phyloP scores from a whole-genome alignment of 2,888 invertebrate species.

The Euplagia quadripunctaria region DNA sequence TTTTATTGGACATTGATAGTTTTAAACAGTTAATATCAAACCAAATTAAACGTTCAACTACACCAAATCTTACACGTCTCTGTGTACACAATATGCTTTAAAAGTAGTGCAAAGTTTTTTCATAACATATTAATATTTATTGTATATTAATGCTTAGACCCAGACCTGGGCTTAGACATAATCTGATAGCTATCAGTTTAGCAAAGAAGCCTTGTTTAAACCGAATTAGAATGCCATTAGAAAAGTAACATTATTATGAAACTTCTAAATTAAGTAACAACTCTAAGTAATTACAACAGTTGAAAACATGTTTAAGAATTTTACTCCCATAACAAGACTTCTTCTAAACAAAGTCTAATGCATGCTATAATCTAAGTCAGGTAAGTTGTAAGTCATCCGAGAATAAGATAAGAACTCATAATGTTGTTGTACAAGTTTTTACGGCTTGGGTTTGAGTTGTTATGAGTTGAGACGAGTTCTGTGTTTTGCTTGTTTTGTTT shows the following conservation, averaged over 20 bases:
- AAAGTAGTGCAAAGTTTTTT: no score
- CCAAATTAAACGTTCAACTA: no score
- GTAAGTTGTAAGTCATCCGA: slow-evolving; percentile 37
- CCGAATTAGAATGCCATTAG: no score
- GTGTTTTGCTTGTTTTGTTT: slow-evolving; percentile 36
- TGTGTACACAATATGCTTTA: no score
- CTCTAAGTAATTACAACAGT: background rate
- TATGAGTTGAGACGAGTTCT: slow-evolving; percentile 28
- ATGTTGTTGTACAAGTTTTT: slow-evolving; percentile 47
- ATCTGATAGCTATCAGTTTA: no score
- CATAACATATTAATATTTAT: no score
- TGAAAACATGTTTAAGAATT: background rate
- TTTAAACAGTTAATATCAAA: no score
- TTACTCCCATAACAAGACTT: slow-evolving; percentile 4
- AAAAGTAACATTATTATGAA: background rate
- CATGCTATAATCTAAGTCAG: slow-evolving; percentile 23
- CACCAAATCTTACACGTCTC: no score
- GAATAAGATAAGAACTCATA: slow-evolving; percentile 43
- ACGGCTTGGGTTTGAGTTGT: slow-evolving; percentile 22
- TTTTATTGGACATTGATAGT: no score
- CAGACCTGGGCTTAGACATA: no score
- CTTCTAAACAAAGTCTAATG: slow-evolving; percentile 15
- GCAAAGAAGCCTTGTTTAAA: no score
- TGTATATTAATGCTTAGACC: no score
- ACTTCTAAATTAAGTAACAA: background rate